Conservation (phyloP, 2,888 invertebrate species). For the Cosmopolites sordidus region DNA sequence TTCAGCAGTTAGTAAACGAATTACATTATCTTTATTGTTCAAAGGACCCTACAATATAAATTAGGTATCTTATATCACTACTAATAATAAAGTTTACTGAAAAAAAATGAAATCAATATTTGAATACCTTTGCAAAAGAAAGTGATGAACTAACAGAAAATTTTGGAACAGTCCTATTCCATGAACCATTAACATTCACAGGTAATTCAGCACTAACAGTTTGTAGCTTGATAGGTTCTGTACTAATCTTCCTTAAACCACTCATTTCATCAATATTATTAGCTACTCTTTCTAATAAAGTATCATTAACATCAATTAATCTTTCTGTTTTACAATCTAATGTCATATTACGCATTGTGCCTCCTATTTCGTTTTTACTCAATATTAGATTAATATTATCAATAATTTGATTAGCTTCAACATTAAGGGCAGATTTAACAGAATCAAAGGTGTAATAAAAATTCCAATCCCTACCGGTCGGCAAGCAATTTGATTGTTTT, state of each 20-base stretch:
- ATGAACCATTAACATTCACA: constrained; percentile 58
- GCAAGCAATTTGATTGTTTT: constrained; percentile 66
- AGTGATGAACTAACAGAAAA: constrained; percentile 28
- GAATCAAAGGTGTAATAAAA: constrained; percentile 73
- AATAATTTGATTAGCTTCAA: constrained; percentile 62
- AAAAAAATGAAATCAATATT: too few relatives aligned
- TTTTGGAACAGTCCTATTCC: constrained; percentile 52
- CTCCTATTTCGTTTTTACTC: constrained; percentile 53
- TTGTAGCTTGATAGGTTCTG: constrained; percentile 52
- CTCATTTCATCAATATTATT: constrained; percentile 65
- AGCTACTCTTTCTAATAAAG: constrained; percentile 75
- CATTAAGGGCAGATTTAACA: constrained; percentile 63
- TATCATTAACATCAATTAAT: constrained; percentile 78
- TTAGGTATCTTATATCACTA: too few relatives aligned
- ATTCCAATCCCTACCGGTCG: constrained; percentile 65
- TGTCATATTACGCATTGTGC: constrained; percentile 55
- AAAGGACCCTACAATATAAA: constrained; percentile 12
- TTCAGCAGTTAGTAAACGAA: constrained; percentile 62
- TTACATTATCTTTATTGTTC: constrained; percentile 35
- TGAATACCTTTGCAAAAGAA: neutral
- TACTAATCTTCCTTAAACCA: constrained; percentile 55
- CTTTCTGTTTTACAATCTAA: constrained; percentile 69
- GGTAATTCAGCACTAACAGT: constrained; percentile 44
- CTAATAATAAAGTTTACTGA: too few relatives aligned
- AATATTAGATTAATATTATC: constrained; percentile 56